These are phyloP conservation scores for Eurypyga helias DNA, from an alignment of 2,113 vertebrate species.

Conservation along the genomic window DNA sequence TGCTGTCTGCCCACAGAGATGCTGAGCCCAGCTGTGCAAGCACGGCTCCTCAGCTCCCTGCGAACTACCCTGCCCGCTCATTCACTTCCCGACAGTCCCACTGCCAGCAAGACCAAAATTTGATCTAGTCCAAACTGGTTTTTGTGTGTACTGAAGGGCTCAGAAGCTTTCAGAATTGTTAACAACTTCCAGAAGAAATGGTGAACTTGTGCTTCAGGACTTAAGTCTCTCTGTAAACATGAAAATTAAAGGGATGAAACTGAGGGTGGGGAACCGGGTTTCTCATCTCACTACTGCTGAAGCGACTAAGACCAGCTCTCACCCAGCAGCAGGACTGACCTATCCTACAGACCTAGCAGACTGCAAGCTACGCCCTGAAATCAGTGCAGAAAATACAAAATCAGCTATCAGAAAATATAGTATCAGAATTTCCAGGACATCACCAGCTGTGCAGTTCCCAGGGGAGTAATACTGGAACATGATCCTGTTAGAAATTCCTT, in stretches of 20 bases:
- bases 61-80: background rate
- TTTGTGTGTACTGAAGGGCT: no score
- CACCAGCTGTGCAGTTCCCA: background rate
- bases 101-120: background rate
- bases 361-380: background rate
- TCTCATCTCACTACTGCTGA: background rate
- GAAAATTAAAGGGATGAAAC: background rate
- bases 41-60: background rate
- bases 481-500: background rate
- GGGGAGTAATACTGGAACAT: background rate
- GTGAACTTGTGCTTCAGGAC: background rate
- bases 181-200: background rate
- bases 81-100: fast-evolving
- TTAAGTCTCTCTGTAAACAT: background rate
- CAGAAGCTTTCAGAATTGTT: background rate
- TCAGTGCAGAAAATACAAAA: background rate
- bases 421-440: background rate
- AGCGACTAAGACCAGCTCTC: background rate
- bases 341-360: fast-evolving
- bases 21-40: background rate
- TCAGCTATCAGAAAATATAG: no score
- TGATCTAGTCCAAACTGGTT: background rate
- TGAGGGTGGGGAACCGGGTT: no score
- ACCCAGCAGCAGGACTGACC: background rate
- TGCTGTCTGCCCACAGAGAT: fast-evolving